phyloP scores from a whole-genome alignment of 2,113 vertebrate genomes.

The Poicephalus gulielmi region DNA sequence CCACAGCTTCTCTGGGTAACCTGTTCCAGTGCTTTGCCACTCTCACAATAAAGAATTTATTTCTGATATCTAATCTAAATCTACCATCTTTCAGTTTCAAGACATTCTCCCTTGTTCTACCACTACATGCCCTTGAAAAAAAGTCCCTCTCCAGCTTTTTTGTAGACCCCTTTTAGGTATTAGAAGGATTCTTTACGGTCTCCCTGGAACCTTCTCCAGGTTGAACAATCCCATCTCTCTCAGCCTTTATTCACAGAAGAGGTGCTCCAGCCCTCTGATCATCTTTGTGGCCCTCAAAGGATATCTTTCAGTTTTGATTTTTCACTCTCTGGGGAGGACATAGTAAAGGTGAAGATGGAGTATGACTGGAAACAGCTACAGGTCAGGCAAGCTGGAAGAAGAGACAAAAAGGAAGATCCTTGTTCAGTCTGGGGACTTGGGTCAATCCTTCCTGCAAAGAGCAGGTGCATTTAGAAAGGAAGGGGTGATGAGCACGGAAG shows the following conservation, averaged over 20 bases:
- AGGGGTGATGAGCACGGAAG: neutral
- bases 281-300: neutral
- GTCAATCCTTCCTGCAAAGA: neutral
- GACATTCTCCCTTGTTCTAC: neutral
- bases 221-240: neutral
- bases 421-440: rapidly evolving
- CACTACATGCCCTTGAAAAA: neutral
- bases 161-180: neutral
- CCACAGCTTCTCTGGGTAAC: neutral
- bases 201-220: neutral
- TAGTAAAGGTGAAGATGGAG: neutral
- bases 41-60: neutral
- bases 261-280: neutral
- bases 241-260: neutral
- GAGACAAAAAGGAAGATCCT: neutral
- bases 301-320: neutral
- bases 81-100: neutral
- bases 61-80: neutral
- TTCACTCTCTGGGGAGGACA: neutral
- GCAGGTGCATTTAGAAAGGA: neutral
- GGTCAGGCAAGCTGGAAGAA: neutral
- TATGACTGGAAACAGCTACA: neutral
- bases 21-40: neutral
- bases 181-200: neutral
- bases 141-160: neutral